phyloP scores from a whole-genome alignment of 2,888 invertebrate species.

The Diarsia dahlii region DNA sequence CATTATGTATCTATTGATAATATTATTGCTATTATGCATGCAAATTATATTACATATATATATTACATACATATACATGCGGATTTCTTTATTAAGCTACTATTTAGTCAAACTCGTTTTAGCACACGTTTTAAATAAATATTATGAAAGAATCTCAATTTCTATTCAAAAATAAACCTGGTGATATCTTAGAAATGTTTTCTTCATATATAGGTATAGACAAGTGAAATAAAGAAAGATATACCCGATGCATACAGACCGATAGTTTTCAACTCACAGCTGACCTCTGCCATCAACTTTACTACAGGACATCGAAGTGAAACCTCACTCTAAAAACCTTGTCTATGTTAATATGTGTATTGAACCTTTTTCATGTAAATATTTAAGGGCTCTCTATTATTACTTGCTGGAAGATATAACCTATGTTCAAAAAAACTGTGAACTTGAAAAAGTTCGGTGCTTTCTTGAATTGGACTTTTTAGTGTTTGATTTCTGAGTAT shows the following conservation, averaged over 20 bases:
- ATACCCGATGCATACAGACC: not conserved
- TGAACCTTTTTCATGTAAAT: not conserved
- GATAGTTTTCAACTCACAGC: not conserved
- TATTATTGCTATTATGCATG: not conserved
- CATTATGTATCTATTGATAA: not conserved
- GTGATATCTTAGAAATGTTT: not conserved
- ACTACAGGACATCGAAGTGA: not conserved
- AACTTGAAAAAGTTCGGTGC: not conserved
- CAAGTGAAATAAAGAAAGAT: not conserved
- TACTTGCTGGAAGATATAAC: not conserved
- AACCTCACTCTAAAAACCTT: not conserved
- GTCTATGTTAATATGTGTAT: not conserved
- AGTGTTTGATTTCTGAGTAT: not conserved
- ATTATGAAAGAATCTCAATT: constrained; percentile 9
- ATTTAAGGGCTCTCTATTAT: not conserved
- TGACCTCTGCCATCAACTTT: not conserved
- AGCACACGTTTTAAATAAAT: not conserved
- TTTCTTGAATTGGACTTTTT: not conserved
- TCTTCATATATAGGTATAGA: not conserved
- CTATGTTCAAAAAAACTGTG: too few relatives aligned
- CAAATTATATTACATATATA: constrained; percentile 11
- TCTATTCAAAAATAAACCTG: not conserved
- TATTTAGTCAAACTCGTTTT: constrained; percentile 2
- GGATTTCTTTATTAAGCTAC: not conserved
- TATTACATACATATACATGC: too few relatives aligned